These are phyloP conservation scores for Erythrocebus patas DNA, from an alignment of 2,113 vertebrate genomes.

Conservation along the genomic window DNA sequence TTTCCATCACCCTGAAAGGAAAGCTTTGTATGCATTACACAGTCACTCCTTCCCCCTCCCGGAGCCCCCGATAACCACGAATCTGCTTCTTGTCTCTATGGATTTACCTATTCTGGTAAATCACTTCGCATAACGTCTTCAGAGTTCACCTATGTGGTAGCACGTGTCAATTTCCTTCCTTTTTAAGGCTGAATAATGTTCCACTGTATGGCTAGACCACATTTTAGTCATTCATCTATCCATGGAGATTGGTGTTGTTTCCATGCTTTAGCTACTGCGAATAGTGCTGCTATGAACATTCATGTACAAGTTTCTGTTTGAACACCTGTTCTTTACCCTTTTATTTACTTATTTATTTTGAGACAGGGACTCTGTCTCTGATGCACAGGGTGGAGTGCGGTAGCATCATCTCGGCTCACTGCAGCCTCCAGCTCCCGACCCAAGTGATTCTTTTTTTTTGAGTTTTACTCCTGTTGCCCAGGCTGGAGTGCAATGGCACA, in stretches of 20 bases:
- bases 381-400: no score
- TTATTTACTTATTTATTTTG: no score
- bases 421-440: no score
- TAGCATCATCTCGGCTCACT: no score
- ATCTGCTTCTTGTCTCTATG: background rate
- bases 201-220: fast-evolving
- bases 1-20: background rate
- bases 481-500: no score
- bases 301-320: background rate
- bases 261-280: background rate
- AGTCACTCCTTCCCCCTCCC: no score
- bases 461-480: no score
- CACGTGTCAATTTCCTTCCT: background rate
- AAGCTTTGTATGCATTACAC: background rate
- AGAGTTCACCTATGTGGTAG: background rate
- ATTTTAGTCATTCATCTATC: background rate
- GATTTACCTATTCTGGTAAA: background rate
- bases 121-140: background rate
- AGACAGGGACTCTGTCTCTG: no score
- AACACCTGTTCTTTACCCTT: no score
- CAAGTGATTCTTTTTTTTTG: no score
- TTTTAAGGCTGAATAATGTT: background rate
- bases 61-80: background rate
- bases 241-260: background rate
- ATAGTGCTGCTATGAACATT: background rate